Conservation (phyloP, 2,888 invertebrate species). For the Didymodactylos carnosus region DNA sequence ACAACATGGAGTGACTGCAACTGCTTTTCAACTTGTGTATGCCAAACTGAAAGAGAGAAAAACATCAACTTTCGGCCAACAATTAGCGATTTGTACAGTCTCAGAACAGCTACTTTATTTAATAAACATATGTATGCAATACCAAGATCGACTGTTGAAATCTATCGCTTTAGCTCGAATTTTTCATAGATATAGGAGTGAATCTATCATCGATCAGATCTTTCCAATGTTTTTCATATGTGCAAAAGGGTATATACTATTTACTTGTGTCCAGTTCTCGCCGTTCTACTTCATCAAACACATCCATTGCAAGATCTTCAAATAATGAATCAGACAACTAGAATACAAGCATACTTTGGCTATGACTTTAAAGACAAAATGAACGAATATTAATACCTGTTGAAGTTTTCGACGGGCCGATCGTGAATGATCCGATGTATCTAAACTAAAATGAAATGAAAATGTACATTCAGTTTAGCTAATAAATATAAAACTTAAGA, state of each 20-base stretch:
- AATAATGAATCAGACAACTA: conserved; percentile 70
- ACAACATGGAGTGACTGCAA: conserved; percentile 37
- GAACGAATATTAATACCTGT: conserved; percentile 46
- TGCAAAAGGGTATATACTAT: too few species aligned
- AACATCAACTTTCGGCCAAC: too few species aligned
- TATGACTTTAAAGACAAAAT: neutral
- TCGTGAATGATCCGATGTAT: neutral
- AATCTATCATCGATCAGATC: too few species aligned
- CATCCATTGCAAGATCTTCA: conserved; percentile 85
- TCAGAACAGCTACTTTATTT: too few species aligned
- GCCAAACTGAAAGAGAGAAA: neutral
- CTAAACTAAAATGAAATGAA: neutral
- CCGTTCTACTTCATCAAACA: conserved; percentile 90
- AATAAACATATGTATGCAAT: too few species aligned
- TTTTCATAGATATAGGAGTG: too few species aligned
- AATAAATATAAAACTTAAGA: too few species aligned
- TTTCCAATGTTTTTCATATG: too few species aligned
- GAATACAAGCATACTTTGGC: neutral
- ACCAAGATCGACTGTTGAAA: too few species aligned
- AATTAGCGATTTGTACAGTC: too few species aligned
- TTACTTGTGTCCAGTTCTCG: conserved; percentile 62
- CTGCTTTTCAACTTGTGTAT: neutral
- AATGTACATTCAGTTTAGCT: too few species aligned
- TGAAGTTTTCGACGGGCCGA: conserved; percentile 36
- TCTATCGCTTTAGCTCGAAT: too few species aligned